Conservation (phyloP, 2,797 vertebrate species). For the Mallotus villosus region DNA sequence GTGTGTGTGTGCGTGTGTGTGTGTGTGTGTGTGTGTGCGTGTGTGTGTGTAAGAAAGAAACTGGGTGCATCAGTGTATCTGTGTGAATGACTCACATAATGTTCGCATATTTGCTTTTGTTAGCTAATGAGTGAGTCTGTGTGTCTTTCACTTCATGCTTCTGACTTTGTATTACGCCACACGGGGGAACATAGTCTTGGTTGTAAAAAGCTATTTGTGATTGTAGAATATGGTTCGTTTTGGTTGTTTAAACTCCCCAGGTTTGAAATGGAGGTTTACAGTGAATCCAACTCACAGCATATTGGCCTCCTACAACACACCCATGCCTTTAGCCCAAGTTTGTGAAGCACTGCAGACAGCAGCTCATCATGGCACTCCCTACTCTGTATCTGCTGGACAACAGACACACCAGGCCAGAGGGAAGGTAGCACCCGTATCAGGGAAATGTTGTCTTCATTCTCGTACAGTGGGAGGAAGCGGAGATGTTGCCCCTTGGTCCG, state of each 20-base stretch:
- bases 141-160: conserved; percentile 1
- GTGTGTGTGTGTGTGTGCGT: neutral
- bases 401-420: neutral
- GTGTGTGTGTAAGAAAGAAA: neutral
- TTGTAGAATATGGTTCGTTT: conserved; percentile 66
- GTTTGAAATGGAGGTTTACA: conserved; percentile 69
- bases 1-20: neutral
- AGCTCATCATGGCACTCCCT: neutral
- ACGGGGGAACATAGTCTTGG: conserved; percentile 29
- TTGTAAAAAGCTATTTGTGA: conserved; percentile 76
- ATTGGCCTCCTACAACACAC: neutral
- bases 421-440: neutral
- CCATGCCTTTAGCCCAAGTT: neutral
- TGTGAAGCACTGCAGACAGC: conserved; percentile 2
- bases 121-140: conserved; percentile 6
- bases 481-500: no score
- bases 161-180: neutral
- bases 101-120: neutral
- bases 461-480: no score
- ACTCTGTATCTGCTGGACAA: neutral
- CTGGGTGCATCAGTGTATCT: neutral
- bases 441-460: no score
- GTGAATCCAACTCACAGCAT: conserved; percentile 21
- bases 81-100: neutral
- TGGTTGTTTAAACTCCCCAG: conserved; percentile 70